Conservation (phyloP, 2,888 invertebrate species). For the Noctuana brunneofusca region DNA sequence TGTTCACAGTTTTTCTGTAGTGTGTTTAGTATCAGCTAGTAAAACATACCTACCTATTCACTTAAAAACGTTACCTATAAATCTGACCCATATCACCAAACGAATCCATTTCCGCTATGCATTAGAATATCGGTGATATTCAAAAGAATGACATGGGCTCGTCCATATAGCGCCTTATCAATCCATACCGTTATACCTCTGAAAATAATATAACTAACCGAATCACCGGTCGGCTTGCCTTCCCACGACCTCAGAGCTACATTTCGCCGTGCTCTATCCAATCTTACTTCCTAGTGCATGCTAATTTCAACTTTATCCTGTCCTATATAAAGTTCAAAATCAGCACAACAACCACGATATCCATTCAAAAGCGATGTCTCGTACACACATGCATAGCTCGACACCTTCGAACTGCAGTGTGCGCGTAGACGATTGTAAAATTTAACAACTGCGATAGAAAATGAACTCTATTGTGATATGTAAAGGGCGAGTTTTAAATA, state of each 20-base stretch:
- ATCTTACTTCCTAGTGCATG: slow-evolving; percentile 74
- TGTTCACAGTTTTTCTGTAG: too few species aligned
- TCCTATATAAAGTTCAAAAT: slow-evolving; percentile 49
- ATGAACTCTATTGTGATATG: slow-evolving; percentile 37
- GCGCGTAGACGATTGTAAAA: slow-evolving; percentile 53
- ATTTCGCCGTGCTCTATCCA: slow-evolving; percentile 77
- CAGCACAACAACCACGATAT: slow-evolving; percentile 46
- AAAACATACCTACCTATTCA: too few species aligned
- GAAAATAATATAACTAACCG: slow-evolving; percentile 71
- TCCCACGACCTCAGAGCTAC: slow-evolving; percentile 79
- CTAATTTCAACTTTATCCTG: slow-evolving; percentile 49
- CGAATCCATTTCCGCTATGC: slow-evolving; percentile 17
- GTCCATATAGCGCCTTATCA: slow-evolving; percentile 55
- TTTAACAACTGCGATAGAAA: slow-evolving; percentile 38
- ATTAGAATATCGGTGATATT: slow-evolving; percentile 24
- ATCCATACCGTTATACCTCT: slow-evolving; percentile 69
- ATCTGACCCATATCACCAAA: slow-evolving; percentile 25
- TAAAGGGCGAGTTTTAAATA: slow-evolving; percentile 49
- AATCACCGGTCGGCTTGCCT: slow-evolving; percentile 65
- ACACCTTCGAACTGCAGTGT: slow-evolving; percentile 59
- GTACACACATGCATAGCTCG: slow-evolving; percentile 63
- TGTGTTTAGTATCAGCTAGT: too few species aligned
- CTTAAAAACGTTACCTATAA: too few species aligned
- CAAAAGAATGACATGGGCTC: slow-evolving; percentile 24
- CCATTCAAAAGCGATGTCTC: slow-evolving; percentile 73